A percentile compares a stretch with the other conserved stretches of the same genome.
phyloP scores from a whole-genome alignment of 2,113 vertebrate genomes.

The Hipposideros armiger region DNA sequence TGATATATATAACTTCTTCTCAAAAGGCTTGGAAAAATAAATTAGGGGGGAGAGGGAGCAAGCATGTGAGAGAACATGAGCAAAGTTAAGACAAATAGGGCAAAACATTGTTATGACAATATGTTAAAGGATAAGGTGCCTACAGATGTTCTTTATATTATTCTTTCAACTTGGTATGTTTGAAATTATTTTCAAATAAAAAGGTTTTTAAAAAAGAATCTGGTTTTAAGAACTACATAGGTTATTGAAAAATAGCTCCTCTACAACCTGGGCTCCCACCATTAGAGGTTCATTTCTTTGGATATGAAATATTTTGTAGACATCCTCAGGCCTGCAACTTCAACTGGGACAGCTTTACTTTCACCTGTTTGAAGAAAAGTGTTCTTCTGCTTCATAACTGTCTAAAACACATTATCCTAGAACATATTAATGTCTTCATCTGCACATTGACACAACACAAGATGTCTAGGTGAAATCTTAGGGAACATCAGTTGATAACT shows the following conservation, averaged over 20 bases:
- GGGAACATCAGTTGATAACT: background rate
- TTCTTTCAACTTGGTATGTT: background rate
- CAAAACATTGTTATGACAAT: background rate
- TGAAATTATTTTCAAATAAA: constrained; percentile 44
- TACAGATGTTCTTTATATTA: background rate
- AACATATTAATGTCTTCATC: background rate
- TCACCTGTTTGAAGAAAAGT: background rate
- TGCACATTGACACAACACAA: background rate
- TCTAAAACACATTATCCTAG: background rate
- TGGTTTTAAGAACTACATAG: background rate
- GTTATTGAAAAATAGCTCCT: background rate
- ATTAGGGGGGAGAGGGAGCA: background rate
- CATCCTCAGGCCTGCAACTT: background rate
- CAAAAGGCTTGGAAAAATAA: background rate
- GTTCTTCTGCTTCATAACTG: background rate
- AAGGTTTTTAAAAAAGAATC: background rate
- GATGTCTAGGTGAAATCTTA: background rate
- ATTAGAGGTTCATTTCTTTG: constrained; percentile 19
- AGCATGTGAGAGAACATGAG: background rate
- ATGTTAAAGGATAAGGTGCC: background rate
- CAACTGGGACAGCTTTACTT: background rate
- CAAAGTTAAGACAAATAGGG: background rate
- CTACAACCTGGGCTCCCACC: background rate
- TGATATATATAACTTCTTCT: background rate
- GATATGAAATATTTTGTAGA: background rate